Base-by-base conservation (phyloP, 1,140 invertebrate species). In the Trachymyrmex cornetzi region DNA sequence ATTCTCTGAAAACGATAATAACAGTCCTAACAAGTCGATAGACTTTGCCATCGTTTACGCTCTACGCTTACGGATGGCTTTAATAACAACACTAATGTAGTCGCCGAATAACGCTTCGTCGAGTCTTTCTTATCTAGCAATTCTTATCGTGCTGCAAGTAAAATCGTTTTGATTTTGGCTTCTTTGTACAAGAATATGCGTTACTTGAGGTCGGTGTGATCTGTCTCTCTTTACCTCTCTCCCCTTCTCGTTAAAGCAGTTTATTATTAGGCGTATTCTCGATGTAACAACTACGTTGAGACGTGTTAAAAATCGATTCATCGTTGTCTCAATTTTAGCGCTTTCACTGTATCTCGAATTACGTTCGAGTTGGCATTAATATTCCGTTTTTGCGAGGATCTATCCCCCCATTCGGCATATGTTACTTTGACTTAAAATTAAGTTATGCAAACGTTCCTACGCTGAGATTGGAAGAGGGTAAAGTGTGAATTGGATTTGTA, bases 61-160 rank as follows among this genome's bases (percentile, higher is more conserved):
- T 71, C 59, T 79, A 79, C 77, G 34, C 22, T 57, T 71, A 71
- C 53, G 34, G 34, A 71, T 48, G 22, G 79, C 75, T 66, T 11
- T 44, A 11, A 57, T 79, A 80, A 80, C 75, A 86, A 80, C 53
- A 80, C 69, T 86, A 57, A 69, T 69, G 12, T 55, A 75, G 44
- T 63, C 34, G 57, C 55, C 50, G 81, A 64, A 85, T 63, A 85
- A 75, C 55, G 48, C 50, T 77, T 85, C 71, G 71, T 85, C 81
- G 81, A 85, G 27, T 80, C 12, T 86, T 79, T 85, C 92, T 93
- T 93, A 93, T 64, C 90, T 93, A 93, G 86, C 93, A 93, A 93
- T 93, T 93, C 92, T 89, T 93, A 87, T 93, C 89, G 93, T 93
- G 93, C 92, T 90, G 92, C 93, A 93, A 92, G 77, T 89, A 79